Evolutionary conservation across 1,140 invertebrate species (phyloP).

Genomic region (Sitodiplosis mosellana): DNA sequence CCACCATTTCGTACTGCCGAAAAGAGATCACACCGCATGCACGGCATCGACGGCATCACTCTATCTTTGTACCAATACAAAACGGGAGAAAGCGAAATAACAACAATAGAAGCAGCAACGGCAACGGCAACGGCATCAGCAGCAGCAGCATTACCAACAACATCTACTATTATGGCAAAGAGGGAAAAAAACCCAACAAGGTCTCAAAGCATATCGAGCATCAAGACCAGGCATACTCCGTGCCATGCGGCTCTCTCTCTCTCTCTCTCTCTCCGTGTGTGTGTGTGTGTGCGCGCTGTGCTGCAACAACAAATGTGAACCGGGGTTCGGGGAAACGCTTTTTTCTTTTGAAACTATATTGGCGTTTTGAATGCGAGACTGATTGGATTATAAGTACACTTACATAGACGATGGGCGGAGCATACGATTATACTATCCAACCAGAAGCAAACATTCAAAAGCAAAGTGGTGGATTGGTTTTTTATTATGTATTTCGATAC

Average conservation of each 20-base stretch:
- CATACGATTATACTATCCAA: constrained; percentile 1
- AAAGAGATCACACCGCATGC: neutral
- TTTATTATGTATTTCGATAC: neutral
- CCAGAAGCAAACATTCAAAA: neutral
- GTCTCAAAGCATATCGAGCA: too few species aligned
- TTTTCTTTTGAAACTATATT: neutral
- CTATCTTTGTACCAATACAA: too few species aligned
- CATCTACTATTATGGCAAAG: too few species aligned
- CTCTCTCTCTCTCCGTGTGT: too few species aligned
- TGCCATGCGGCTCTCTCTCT: too few species aligned
- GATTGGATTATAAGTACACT: neutral
- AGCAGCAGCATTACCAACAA: too few species aligned
- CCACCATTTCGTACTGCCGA: neutral
- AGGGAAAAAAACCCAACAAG: too few species aligned
- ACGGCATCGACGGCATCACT: neutral
- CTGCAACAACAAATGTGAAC: neutral
- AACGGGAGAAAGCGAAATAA: neutral
- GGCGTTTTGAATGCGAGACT: neutral
- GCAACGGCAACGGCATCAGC: too few species aligned
- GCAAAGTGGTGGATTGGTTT: too few species aligned
- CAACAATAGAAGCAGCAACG: neutral
- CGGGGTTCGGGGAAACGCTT: neutral
- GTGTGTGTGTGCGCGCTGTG: too few species aligned
- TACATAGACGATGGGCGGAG: constrained; percentile 1
- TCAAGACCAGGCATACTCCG: too few species aligned